Evolutionary conservation across 2,113 vertebrate genomes (phyloP).

Genomic region (Cephalopterus ornatus): DNA sequence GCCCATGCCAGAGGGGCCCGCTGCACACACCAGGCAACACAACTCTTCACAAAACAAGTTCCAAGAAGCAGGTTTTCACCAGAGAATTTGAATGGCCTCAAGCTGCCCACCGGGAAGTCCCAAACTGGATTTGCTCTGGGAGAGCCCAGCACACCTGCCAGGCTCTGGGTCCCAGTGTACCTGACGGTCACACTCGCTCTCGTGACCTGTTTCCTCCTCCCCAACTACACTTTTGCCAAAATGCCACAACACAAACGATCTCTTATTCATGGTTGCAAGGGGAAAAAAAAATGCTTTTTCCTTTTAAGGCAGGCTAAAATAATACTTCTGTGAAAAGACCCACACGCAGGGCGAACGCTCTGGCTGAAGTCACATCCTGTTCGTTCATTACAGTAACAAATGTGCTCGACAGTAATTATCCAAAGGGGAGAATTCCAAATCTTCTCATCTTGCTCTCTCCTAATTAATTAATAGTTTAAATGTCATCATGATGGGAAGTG

Average conservation of each 20-base stretch:
- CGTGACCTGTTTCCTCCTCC: neutral
- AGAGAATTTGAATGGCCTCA: neutral
- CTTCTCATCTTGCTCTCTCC: conserved; percentile 76
- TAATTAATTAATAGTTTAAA: conserved; percentile 90
- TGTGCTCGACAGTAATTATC: conserved; percentile 72
- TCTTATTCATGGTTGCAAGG: neutral
- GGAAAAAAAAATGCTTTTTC: neutral
- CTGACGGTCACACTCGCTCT: rapidly evolving
- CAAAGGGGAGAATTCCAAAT: conserved; percentile 71
- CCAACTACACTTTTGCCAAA: neutral
- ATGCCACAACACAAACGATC: neutral
- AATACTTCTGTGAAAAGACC: neutral
- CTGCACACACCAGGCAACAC: rapidly evolving
- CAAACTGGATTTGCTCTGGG: neutral
- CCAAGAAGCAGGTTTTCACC: neutral
- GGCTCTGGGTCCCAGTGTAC: rapidly evolving
- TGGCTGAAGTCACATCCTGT: conserved; percentile 52
- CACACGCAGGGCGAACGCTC: neutral
- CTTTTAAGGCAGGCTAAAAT: neutral
- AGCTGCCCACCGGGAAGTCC: neutral
- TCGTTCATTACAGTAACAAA: conserved; percentile 69
- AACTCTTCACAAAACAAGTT: neutral
- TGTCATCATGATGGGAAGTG: conserved; percentile 81
- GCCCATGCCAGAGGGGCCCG: rapidly evolving
- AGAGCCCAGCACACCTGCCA: rapidly evolving